Conservation (phyloP, 1,140 invertebrate genomes). For the Eufriesea mexicana region DNA sequence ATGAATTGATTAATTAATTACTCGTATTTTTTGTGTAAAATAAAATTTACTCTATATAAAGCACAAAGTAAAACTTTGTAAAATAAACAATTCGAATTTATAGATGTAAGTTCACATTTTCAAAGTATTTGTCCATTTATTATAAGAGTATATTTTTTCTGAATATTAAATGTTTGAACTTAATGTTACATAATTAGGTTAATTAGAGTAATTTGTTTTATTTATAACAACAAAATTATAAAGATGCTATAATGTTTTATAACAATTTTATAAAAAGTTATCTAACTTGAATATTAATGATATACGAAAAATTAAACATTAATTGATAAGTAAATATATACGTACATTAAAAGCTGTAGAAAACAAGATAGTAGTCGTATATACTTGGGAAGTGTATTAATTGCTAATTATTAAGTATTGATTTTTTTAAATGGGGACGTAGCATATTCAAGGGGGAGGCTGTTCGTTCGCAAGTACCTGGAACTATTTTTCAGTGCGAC, state of each 20-base stretch:
- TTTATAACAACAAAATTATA: neutral
- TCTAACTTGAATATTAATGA: neutral
- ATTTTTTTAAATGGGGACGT: constrained; percentile 80
- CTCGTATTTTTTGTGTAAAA: neutral
- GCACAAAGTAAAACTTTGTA: too few species aligned
- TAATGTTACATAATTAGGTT: neutral
- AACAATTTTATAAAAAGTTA: neutral
- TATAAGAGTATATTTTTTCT: neutral
- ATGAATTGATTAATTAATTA: neutral
- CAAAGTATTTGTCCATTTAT: neutral
- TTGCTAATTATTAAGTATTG: constrained; percentile 82
- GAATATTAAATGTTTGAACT: neutral
- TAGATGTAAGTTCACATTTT: neutral
- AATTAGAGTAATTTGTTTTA: neutral
- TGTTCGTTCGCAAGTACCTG: constrained; percentile 67
- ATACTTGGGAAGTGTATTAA: constrained; percentile 70
- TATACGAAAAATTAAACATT: neutral
- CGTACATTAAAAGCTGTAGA: constrained; percentile 16
- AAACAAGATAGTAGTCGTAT: constrained; percentile 24
- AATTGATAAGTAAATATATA: neutral
- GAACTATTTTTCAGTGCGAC: constrained; percentile 69
- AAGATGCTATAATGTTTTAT: neutral
- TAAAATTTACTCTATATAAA: neutral
- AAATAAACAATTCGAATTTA: neutral
- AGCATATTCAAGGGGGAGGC: constrained; percentile 65